Evolutionary conservation across 2,113 vertebrate genomes (phyloP).

Genomic region (Dendrocopos noguchii): DNA sequence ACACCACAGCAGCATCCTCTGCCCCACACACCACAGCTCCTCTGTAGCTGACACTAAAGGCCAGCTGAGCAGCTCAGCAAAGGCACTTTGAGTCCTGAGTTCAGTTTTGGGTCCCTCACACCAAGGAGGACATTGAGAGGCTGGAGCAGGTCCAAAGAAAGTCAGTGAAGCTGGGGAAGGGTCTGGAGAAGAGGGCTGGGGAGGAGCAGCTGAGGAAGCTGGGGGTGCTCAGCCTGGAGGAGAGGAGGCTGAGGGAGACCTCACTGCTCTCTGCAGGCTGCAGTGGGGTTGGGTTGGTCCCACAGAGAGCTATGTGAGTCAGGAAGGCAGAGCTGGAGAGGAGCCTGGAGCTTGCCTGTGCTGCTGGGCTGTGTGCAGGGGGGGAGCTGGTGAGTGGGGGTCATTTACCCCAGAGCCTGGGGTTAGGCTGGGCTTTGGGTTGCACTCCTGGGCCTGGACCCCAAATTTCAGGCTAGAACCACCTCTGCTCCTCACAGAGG

Average conservation of each 20-base stretch:
- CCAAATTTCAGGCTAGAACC: background rate
- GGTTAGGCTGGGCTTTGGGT: background rate
- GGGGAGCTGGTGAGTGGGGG: no score
- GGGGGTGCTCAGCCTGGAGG: no score
- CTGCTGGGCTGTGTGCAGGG: background rate
- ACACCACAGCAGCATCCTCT: no score
- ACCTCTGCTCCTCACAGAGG: background rate
- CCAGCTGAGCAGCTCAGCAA: background rate
- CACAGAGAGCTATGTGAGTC: background rate
- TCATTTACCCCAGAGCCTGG: background rate
- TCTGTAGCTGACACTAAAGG: background rate
- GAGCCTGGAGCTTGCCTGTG: background rate
- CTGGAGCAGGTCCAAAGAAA: no score
- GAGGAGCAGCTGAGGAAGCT: no score
- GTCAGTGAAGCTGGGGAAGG: no score
- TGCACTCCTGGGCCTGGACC: background rate
- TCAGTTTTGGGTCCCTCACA: no score
- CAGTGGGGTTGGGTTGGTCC: background rate
- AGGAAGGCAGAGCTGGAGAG: rapidly evolving
- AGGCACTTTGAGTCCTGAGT: background rate
- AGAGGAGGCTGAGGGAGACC: no score
- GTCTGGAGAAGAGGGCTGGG: no score
- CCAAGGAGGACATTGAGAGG: no score
- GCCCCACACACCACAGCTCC: background rate
- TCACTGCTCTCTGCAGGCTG: no score